Evolutionary conservation across 2,113 vertebrate genomes (phyloP), one percentile per base, ranked within the genome.

Genomic region (Onychorhynchus coronatus): DNA sequence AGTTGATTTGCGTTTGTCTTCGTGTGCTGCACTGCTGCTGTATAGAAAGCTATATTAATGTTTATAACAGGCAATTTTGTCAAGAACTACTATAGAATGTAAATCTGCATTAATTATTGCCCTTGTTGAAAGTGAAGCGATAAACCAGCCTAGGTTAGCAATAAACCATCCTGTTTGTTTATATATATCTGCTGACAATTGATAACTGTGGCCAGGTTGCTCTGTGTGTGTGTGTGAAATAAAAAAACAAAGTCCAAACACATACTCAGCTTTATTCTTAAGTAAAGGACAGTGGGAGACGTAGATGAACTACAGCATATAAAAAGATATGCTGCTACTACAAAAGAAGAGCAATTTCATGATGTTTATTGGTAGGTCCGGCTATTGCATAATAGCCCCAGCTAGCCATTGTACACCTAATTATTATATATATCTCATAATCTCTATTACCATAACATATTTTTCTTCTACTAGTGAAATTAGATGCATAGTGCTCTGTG

Each of bases 41-140:
- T 88, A 84, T 71, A 66, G 85, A 95, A 95, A 90, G 27, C 39
- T 72, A 3, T 85, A 95, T 97, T 97, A 97, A 93, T 79, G 72
- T 97, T 96, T 96, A 49, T 97, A 98, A 93, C 62, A 55, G 93
- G 83, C 50, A 76, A 23, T 95, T 98, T 94, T 97, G 85, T 96
- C 94, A 96, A 65, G 68, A 94, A 82, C 71, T 91, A 67, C 92
- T 90, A 22, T 95, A 74, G 85, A 92, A 95, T 80, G 90, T 84
- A 85, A 94, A 90, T 89, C 93, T 89, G 53, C 85, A 92, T 97
- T 97, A 97, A 98, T 97, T 97, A 97, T 87, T 97, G 91, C 71
- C 87, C 91, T 97, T 96, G 94, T 97, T 96, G 74, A 67, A 96
- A 94, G 78, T 52, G 53, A 65, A 91, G 27, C 25, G 55, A 66